These are phyloP conservation scores for Orius laevigatus DNA, from an alignment of 1,140 invertebrate species.

Conservation along the genomic window DNA sequence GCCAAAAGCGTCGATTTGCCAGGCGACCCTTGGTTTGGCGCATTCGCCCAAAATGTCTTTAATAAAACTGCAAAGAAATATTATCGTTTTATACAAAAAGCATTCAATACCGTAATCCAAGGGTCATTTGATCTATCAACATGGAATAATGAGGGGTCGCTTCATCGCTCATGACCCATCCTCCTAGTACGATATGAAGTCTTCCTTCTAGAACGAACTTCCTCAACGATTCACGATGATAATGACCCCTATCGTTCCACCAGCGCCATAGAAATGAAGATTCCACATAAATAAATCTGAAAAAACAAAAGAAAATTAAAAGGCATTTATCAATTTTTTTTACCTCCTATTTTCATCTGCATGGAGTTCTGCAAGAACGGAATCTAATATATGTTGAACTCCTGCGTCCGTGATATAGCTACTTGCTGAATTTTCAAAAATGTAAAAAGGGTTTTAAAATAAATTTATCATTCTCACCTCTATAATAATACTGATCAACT, in stretches of 20 bases:
- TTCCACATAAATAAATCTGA: slow-evolving; percentile 58
- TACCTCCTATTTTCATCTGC: slow-evolving; percentile 52
- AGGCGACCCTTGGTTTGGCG: slow-evolving; percentile 45
- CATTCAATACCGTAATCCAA: slow-evolving; percentile 44
- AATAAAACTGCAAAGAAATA: slow-evolving; percentile 28
- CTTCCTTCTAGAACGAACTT: slow-evolving; percentile 2
- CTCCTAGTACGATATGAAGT: slow-evolving; percentile 28
- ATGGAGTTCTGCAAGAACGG: slow-evolving; percentile 60
- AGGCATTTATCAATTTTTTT: not conserved
- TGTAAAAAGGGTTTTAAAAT: not conserved
- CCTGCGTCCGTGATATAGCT: slow-evolving; percentile 56
- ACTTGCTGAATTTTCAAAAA: slow-evolving; percentile 34
- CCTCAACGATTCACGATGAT: not conserved
- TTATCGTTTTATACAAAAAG: not conserved
- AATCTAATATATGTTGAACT: slow-evolving; percentile 83
- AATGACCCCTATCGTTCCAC: slow-evolving; percentile 63
- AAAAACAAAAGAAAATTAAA: slow-evolving; percentile 5
- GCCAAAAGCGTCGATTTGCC: slow-evolving; percentile 64
- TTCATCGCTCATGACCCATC: slow-evolving; percentile 91
- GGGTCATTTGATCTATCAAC: slow-evolving; percentile 82
- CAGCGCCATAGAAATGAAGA: slow-evolving; percentile 85
- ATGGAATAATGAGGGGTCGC: slow-evolving; percentile 81
- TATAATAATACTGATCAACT: slow-evolving; percentile 69
- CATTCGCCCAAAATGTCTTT: slow-evolving; percentile 48
- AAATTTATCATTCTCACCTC: slow-evolving; percentile 32